Evolutionary conservation across 2,888 invertebrate genomes (phyloP).

Genomic region (Hipparchia semele): DNA sequence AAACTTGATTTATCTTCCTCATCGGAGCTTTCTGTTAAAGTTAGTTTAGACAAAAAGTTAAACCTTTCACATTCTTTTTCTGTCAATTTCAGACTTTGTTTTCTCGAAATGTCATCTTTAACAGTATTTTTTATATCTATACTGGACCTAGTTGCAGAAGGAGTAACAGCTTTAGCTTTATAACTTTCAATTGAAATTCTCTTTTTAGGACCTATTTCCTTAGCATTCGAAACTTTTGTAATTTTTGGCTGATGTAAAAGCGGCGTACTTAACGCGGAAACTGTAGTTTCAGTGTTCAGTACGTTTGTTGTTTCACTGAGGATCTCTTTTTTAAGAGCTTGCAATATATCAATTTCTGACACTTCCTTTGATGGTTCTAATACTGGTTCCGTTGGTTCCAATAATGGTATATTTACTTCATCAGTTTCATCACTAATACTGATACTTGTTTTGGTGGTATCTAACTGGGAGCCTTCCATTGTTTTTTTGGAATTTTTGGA

Average conservation of each 20-base stretch:
- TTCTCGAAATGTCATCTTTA: constrained; percentile 58
- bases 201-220: constrained; percentile 65
- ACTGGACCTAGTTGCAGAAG: constrained; percentile 45
- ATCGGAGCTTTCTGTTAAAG: constrained; percentile 62
- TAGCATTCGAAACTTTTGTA: constrained; percentile 64
- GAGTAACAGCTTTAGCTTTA: constrained; percentile 61
- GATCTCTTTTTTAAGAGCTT: constrained; percentile 77
- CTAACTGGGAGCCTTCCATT: background rate
- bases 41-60: constrained; percentile 60
- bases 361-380: constrained; percentile 49
- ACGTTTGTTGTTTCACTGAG: constrained; percentile 63
- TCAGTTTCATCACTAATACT: constrained; percentile 13
- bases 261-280: constrained; percentile 51
- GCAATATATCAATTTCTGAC: constrained; percentile 76
- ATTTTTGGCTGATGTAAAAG: constrained; percentile 72
- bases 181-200: constrained; percentile 78
- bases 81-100: constrained; percentile 73
- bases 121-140: constrained; percentile 40
- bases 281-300: constrained; percentile 49
- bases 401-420: constrained; percentile 20
- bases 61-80: constrained; percentile 78
- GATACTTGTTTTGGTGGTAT: background rate
- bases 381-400: constrained; percentile 52
- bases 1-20: constrained; percentile 51
- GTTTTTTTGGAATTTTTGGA: background rate